Evolutionary conservation across 2,888 invertebrate genomes (phyloP), one percentile per base, ranked within the genome.

Genomic region (Scaptomyza tumidula): DNA sequence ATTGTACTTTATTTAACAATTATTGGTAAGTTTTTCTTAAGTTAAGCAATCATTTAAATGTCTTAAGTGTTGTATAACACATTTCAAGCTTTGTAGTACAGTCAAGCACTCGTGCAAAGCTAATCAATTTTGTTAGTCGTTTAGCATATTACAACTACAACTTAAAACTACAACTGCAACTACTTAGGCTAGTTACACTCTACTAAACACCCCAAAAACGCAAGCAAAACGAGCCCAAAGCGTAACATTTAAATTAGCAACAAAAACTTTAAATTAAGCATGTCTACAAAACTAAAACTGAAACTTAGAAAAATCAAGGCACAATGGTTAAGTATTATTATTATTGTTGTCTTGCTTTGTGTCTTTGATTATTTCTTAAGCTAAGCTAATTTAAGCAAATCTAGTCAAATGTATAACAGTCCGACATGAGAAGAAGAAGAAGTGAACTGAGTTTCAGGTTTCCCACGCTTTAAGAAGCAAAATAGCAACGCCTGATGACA

Each of bases 381-480:
- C 19, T 49, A 4, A 4, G 71, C 61, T 57, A 72, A 75, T 73
- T 76, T 65, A 69, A 70, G 24, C 62, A 72, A 73, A 73, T 71
- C 44, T 62, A 63, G 54, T 58, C 54, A 69, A 71, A 71, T 60
- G 56, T 66, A 60, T 58, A 71, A 62, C 48, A 55, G 48, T 10
- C 44, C 19, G n/a, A 16, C 14, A 16, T 52, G 29, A 29, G 44
- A 35, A 44, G 24, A 29, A 3, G 24, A 29, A 29, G 29, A 24
- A 33, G 16, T n/a, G n/a, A n/a, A n/a, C 16, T 10, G 35, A 49
- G 45, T 33, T 54, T 49, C n/a, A 50, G 50, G 55, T 60, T 82
- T 82, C 82, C 84, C 84, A 82, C 82, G 82, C 80, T 84, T 84
- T 58, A 44, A 59, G 55, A 49, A 78, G 61, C 57, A 67, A 74